Conservation (phyloP, 1,140 invertebrate species). For the Sesamia nonagrioides region DNA sequence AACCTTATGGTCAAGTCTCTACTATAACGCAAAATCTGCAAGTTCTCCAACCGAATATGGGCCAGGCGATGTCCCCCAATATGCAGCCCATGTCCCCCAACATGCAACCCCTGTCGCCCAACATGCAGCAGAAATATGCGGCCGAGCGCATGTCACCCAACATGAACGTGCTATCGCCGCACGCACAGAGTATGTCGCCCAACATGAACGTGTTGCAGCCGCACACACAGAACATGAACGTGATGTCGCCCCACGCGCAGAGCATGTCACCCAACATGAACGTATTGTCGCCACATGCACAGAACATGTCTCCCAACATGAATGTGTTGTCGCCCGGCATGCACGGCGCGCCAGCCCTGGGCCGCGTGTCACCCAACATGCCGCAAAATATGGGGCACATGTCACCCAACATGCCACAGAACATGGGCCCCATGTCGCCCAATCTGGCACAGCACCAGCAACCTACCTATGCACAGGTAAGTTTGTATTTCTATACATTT, state of each 20-base stretch:
- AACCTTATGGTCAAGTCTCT: conserved; percentile 51
- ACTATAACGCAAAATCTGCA: conserved; percentile 37
- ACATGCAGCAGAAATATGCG: conserved; percentile 10
- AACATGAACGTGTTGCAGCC: conserved; percentile 45
- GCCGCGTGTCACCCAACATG: conserved; percentile 51
- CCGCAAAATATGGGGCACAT: conserved; percentile 54
- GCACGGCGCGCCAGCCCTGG: conserved; percentile 43
- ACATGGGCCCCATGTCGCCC: conserved; percentile 58
- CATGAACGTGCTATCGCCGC: conserved; percentile 43
- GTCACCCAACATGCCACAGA: conserved; percentile 49
- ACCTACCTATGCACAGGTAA: conserved; percentile 14
- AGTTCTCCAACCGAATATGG: conserved; percentile 21
- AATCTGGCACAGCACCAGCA: conserved; percentile 46
- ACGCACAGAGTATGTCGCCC: conserved; percentile 46
- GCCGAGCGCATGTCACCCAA: conserved; percentile 31
- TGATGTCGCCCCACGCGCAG: conserved; percentile 49
- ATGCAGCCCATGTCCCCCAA: conserved; percentile 37
- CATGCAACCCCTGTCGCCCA: conserved; percentile 6
- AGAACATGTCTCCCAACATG: conserved; percentile 8
- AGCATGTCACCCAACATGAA: conserved; percentile 19
- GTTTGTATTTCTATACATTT: not conserved
- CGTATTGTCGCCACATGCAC: conserved; percentile 45
- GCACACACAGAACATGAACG: conserved; percentile 40
- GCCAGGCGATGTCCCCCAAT: conserved; percentile 10
- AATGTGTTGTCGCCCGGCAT: conserved; percentile 43